Evolutionary conservation across 2,113 vertebrate species (phyloP), one percentile per base, ranked within the genome.

Genomic region (Acrocephalus kingi): DNA sequence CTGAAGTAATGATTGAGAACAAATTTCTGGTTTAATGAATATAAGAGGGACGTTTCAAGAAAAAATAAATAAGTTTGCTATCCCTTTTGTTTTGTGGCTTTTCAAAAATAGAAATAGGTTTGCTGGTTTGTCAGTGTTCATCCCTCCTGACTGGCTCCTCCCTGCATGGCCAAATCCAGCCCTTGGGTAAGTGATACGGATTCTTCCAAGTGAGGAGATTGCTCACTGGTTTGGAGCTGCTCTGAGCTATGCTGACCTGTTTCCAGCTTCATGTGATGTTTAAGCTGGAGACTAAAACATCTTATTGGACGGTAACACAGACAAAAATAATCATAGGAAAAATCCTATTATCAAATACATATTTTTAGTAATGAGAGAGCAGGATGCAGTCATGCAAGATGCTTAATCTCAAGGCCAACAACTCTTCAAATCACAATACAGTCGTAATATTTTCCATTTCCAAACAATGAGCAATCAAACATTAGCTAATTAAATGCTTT

Each of bases 401-500:
- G 68, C 68, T 86, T 90, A 63, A 90, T 88, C 52, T 81, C 90
- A 88, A 49, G 49, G 73, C 72, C 79, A 96, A 37, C 84, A 84
- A 49, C 61, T 89, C 81, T 76, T 89, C 73, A 64, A 68, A 67
- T 94, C 69, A 89, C 83, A 90, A 88, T 86, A 16, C 48, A 56
- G 71, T 94, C 86, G 39, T 83, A 93, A 78, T 13, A 37, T 67
- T 94, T 93, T 78, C 52, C 59, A 55, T 73, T 93, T 95, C 80
- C 64, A 96, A 89, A 95, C 88, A 90, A 86, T 75, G 49, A 96
- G 77, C 85, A 94, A 94, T 93, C 79, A 84, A 92, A 89, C 48
- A 81, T 90, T 88, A 95, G 72, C 82, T 93, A 90, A 95, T 96
- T 95, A 88, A 93, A 75, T 87, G 69, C 90, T 68, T 92, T 94